A percentile compares a stretch with the other conserved stretches of the same genome.
Evolutionary conservation across 2,113 vertebrate genomes (phyloP).

Genomic region (Helogale parvula): DNA sequence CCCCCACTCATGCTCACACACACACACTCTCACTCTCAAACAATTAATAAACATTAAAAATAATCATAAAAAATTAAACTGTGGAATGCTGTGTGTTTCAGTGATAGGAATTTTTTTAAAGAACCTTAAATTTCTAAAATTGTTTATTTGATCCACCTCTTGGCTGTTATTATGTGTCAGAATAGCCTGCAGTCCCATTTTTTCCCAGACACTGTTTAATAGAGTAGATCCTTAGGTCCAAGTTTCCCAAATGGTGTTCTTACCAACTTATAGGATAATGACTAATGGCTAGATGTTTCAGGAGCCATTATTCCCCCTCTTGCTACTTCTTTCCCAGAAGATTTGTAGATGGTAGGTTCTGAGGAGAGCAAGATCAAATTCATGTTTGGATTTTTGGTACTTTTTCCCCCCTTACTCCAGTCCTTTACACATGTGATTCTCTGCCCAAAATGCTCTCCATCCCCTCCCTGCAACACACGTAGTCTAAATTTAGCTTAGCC

Average conservation of each 20-base stretch:
- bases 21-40: too few relatives aligned
- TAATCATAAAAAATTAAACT: neutral
- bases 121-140: neutral
- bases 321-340: neutral
- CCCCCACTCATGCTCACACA: too few relatives aligned
- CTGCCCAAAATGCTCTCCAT: neutral
- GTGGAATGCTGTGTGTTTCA: conserved; percentile 8
- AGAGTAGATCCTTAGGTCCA: neutral
- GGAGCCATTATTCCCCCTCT: neutral
- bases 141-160: neutral
- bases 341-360: neutral
- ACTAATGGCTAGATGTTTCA: neutral
- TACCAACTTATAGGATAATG: neutral
- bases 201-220: neutral
- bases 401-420: neutral
- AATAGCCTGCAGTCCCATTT: neutral
- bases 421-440: neutral
- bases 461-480: neutral
- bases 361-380: neutral
- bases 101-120: neutral
- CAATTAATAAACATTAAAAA: too few relatives aligned
- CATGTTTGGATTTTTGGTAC: neutral
- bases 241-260: neutral
- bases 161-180: neutral
- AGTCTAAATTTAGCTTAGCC: neutral